A percentile compares a stretch with the other conserved stretches of the same genome.
These are phyloP conservation scores for Tolypeutes matacus DNA, from an alignment of 2,797 vertebrate genomes.

Conservation along the genomic window DNA sequence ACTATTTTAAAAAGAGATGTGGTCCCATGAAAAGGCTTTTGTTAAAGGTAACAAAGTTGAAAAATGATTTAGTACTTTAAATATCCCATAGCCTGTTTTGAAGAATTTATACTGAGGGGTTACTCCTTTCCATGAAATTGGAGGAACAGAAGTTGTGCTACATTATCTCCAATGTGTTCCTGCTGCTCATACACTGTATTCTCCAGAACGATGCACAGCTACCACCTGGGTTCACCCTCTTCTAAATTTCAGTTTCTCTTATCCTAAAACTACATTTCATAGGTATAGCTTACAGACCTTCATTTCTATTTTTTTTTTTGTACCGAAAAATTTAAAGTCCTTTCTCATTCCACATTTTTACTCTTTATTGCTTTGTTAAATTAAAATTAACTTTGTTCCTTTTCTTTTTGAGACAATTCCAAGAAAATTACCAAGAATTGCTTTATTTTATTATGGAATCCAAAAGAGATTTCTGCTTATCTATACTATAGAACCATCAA, in stretches of 20 bases:
- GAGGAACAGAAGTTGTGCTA: not conserved
- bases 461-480: conserved; percentile 44
- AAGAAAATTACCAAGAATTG: not conserved
- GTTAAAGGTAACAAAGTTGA: not conserved
- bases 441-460: not conserved
- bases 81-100: not conserved
- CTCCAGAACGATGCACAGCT: not conserved
- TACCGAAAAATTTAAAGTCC: not conserved
- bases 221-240: not conserved
- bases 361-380: conserved; percentile 15
- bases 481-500: conserved; percentile 17
- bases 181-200: not conserved
- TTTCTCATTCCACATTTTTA: not conserved
- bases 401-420: conserved; percentile 4
- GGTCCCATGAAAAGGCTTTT: not conserved
- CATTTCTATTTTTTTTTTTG: not conserved
- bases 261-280: not conserved
- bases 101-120: not conserved
- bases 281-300: not conserved
- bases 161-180: not conserved
- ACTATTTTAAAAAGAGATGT: not conserved
- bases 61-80: not conserved
- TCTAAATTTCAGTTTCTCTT: not conserved
- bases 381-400: not conserved
- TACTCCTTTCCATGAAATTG: not conserved